Evolutionary conservation across 2,113 vertebrate species (phyloP), one percentile per base, ranked within the genome.

Genomic region (Syngnathoides biaculeatus): DNA sequence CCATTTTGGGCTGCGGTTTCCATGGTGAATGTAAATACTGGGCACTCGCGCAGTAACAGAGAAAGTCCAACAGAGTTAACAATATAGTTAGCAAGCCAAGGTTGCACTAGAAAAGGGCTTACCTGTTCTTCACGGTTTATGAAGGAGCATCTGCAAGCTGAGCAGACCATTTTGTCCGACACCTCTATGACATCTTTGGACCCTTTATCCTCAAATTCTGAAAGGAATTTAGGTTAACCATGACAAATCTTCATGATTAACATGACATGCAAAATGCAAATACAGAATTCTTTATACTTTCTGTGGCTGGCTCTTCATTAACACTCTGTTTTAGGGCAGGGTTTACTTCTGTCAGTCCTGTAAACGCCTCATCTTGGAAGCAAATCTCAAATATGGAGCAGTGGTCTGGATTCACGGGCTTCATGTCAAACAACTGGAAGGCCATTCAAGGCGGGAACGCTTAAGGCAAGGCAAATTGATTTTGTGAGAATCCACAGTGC

Each of bases 41-140:
- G 3, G 30, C 6, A 6, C 4, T 35, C 30, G 6, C 30, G 6
- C 30, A 35, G 30, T 35, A 6, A 35, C 30, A 35, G 30, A 35
- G n/a, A n/a, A n/a, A n/a, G n/a, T n/a, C n/a, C n/a, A n/a, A n/a
- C n/a, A n/a, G n/a, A n/a, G n/a, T n/a, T n/a, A 8, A 55, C 22
- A 55, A 55, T 26, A 5, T 14, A 55, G 4, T 55, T 55, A 1
- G 52, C 26, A 26, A 52, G 22, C 20, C 9, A 9, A n/a, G 52
- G 52, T 55, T 24, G 20, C 9, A 52, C 48, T n/a, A 20, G 12
- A 12, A 26, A 57, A 57, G 26, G 2, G 55, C 19, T 0, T 80
- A 98, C 97, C 95, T 99, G 97, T 66, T 99, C 95, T 67, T 96
- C 94, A 0, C 95, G 92, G 78, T 84, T 93, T 39, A 88, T 64